Evolutionary conservation across 2,888 invertebrate genomes (phyloP).

Genomic region (Magallana nippona): DNA sequence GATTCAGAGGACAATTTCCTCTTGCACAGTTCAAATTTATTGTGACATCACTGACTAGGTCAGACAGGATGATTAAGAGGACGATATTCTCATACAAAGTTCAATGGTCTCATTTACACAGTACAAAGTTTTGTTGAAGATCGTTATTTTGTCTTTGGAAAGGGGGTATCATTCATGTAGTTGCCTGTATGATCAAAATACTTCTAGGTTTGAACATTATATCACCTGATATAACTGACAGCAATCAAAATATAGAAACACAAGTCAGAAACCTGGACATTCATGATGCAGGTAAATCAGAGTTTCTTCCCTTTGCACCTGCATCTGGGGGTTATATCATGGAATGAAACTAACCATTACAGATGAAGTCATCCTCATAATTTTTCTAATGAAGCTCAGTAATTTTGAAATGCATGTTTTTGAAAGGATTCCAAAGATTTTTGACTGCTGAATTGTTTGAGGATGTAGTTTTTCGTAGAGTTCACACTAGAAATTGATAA

Average conservation of each 20-base stretch:
- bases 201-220: no score
- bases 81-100: no score
- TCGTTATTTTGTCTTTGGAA: no score
- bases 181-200: no score
- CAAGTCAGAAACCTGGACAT: constrained; percentile 11
- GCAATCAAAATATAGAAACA: constrained; percentile 25
- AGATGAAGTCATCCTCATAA: not conserved
- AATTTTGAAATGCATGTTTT: not conserved
- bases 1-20: no score
- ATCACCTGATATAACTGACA: not conserved
- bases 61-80: no score
- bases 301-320: constrained; percentile 1
- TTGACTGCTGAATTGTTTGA: not conserved
- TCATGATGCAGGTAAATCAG: constrained; percentile 14
- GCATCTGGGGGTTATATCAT: not conserved
- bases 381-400: not conserved
- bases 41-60: no score
- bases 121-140: no score
- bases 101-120: no score
- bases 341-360: not conserved
- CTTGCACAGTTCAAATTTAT: no score
- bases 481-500: not conserved
- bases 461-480: not conserved
- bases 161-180: no score
- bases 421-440: not conserved